Percentiles rank a stretch among this genome's conserved stretches.
phyloP scores from a whole-genome alignment of 1,140 invertebrate genomes.

The Paramacrobiotus metropolitanus region DNA sequence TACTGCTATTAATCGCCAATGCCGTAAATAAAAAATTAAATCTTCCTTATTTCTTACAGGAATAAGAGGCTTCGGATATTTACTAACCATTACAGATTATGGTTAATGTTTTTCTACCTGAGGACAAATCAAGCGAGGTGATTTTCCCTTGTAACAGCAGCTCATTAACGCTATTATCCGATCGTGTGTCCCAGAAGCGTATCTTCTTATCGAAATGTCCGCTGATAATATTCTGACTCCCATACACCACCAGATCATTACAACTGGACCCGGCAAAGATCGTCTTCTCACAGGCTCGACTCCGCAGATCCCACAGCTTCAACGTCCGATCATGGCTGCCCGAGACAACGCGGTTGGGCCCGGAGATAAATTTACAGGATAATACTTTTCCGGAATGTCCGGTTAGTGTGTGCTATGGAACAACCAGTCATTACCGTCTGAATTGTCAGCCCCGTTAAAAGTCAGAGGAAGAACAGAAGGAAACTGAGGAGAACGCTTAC shows the following conservation, averaged over 20 bases:
- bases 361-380: constrained; percentile 72
- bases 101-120: no score
- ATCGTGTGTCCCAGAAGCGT: constrained; percentile 78
- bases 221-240: constrained; percentile 60
- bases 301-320: constrained; percentile 86
- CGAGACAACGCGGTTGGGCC: constrained; percentile 52
- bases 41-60: no score
- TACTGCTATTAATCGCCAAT: no score
- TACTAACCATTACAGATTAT: no score
- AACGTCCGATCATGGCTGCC: constrained; percentile 64
- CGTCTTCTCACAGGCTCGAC: constrained; percentile 72
- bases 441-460: constrained; percentile 10
- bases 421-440: constrained; percentile 16
- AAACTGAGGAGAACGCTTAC: constrained; percentile 22
- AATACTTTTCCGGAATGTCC: constrained; percentile 87
- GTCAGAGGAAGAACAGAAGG: constrained; percentile 7
- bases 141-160: constrained; percentile 73
- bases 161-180: constrained; percentile 37
- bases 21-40: no score
- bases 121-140: constrained; percentile 73
- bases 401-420: constrained; percentile 71
- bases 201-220: constrained; percentile 92
- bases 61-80: no score
- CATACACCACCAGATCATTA: constrained; percentile 72
- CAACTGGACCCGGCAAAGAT: constrained; percentile 91